phyloP scores from a whole-genome alignment of 2,113 vertebrate species.

The Mormyrus lacerda region DNA sequence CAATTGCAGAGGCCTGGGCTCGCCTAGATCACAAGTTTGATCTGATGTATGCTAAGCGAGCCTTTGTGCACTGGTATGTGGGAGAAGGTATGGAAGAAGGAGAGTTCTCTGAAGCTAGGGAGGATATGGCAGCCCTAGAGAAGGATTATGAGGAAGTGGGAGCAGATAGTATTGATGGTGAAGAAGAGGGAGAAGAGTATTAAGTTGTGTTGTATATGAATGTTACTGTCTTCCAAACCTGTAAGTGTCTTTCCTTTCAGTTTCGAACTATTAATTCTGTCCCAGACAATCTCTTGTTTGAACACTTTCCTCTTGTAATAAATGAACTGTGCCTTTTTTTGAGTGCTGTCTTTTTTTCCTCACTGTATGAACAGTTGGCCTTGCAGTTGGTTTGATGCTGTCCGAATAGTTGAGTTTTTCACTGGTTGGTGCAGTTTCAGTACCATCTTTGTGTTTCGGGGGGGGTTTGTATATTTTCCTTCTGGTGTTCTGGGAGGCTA shows the following conservation, averaged over 20 bases:
- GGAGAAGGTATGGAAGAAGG: conserved; percentile 77
- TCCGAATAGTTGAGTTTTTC: neutral
- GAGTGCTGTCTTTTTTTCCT: neutral
- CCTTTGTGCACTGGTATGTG: neutral
- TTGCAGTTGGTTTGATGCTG: neutral
- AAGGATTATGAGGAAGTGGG: conserved; percentile 56
- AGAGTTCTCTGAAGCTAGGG: conserved; percentile 70
- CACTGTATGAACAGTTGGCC: neutral
- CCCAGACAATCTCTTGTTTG: conserved; percentile 10
- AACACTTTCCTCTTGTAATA: conserved; percentile 22
- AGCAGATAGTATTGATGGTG: conserved; percentile 29
- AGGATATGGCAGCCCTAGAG: conserved; percentile 73
- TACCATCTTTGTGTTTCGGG: neutral
- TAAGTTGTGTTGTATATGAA: conserved; percentile 7
- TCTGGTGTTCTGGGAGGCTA: neutral
- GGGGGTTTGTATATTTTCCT: neutral
- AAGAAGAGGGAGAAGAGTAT: conserved; percentile 36
- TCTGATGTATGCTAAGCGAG: conserved; percentile 34
- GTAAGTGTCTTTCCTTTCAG: neutral
- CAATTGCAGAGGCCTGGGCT: conserved; percentile 73
- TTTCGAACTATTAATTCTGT: conserved; percentile 7
- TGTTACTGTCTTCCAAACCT: neutral
- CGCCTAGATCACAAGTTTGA: conserved; percentile 76
- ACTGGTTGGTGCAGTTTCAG: neutral
- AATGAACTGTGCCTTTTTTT: neutral